These are phyloP conservation scores for Zalophus californianus DNA, from an alignment of 2,797 vertebrate genomes.

Conservation along the genomic window DNA sequence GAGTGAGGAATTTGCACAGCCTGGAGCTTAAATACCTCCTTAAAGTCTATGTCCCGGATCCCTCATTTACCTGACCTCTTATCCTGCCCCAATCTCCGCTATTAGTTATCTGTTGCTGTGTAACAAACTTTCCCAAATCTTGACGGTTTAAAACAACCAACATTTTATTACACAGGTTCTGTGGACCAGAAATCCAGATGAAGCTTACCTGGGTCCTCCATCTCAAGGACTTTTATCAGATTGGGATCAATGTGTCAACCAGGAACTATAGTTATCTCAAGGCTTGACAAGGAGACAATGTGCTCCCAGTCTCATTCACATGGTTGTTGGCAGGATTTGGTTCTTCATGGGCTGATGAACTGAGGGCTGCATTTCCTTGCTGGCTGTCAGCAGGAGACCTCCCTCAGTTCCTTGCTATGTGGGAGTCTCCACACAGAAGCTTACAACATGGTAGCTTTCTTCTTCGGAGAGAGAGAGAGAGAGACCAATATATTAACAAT, in stretches of 20 bases:
- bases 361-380: background rate
- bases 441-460: background rate
- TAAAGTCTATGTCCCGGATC: background rate
- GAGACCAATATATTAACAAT: background rate
- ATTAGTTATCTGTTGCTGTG: background rate
- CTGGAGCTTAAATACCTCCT: background rate
- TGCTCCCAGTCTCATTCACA: background rate
- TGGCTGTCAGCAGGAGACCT: background rate
- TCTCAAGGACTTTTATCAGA: background rate
- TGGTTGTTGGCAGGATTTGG: background rate
- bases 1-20: background rate
- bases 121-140: background rate
- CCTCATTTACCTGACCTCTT: background rate
- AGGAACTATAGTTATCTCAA: background rate
- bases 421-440: background rate
- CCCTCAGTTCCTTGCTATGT: background rate
- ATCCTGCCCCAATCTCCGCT: background rate
- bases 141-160: background rate
- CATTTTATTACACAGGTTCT: background rate
- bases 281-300: background rate
- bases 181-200: background rate
- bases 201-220: background rate
- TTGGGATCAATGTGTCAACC: background rate
- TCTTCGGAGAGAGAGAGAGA: background rate
- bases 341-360: background rate